Evolutionary conservation across 2,888 invertebrate species (phyloP), one percentile per base, ranked within the genome.

Genomic region (Sesamia inferens): DNA sequence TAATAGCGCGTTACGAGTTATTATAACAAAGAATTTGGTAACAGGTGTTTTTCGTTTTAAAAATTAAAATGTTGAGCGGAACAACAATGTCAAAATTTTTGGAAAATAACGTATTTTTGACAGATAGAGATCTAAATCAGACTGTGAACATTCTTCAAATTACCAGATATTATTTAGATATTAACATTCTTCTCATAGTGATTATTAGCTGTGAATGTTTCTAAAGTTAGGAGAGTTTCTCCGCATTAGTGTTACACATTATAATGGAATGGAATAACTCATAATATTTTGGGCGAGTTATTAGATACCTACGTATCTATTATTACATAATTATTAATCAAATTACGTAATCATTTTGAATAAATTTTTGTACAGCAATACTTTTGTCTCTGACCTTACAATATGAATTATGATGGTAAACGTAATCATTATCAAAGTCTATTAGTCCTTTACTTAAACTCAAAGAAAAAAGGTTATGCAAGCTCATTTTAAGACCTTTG

Each of bases 381-480:
- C 31, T 42, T 70, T 55, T 0, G 5, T 14, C n/a, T 6, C 13
- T 31, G 3, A 48, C 54, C n/a, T 19, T 76, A 55, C 47, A 71
- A 62, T 55, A 71, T 78, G 42, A 75, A 75, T 71, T 77, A 31
- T 47, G 31, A 74, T 22, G 19, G 61, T 74, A 76, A 42, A 19
- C 42, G 16, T 47, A 47, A 65, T 65, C 47, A 59, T 54, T 54
- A 76, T 73, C 55, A 44, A 63, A 63, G 42, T 61, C 48, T 74
- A 57, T 79, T 42, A 57, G 67, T 55, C 54, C 24, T 68, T 74
- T 63, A 68, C 58, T 74, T 68, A n/a, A 54, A 39, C 13, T 44
- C 16, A 39, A 75, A 78, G 39, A 57, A 71, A 31, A 81, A 76
- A 55, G 47, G 51, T 71, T 58, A 63, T 51, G 54, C 58, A 58